Conservation (phyloP, 1,140 invertebrate genomes). For the Diachasma alloeum region DNA sequence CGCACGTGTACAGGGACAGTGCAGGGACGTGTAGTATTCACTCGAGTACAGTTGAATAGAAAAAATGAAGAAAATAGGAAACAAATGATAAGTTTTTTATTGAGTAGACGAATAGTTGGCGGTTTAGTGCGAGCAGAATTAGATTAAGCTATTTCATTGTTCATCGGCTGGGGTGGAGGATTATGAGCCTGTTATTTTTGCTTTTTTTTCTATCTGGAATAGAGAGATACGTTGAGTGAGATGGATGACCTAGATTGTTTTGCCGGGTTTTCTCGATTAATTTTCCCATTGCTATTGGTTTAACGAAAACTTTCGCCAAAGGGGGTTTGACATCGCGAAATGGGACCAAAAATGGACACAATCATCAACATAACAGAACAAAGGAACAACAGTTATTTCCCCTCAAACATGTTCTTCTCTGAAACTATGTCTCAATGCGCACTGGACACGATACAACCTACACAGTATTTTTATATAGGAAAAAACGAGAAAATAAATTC, state of each 20-base stretch:
- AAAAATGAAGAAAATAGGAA: conserved; percentile 23
- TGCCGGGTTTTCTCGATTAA: conserved; percentile 36
- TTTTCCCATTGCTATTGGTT: conserved; percentile 52
- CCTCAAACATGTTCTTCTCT: background rate
- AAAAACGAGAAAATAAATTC: background rate
- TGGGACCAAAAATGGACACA: conserved; percentile 59
- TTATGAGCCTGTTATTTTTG: background rate
- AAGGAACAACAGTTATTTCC: background rate
- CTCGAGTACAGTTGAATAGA: background rate
- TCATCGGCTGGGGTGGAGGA: background rate
- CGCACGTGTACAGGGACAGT: conserved; percentile 40
- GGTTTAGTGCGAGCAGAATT: conserved; percentile 8
- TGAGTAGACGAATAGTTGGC: conserved; percentile 12
- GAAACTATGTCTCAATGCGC: background rate
- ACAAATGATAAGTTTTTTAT: conserved; percentile 33
- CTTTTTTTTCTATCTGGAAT: conserved; percentile 2
- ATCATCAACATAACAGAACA: conserved; percentile 30
- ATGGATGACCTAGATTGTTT: conserved; percentile 40
- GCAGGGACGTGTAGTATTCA: background rate
- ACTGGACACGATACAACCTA: background rate
- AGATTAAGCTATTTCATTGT: conserved; percentile 15
- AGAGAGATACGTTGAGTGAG: background rate
- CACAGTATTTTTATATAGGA: background rate
- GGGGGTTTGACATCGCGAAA: conserved; percentile 50
- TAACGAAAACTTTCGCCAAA: conserved; percentile 53